Evolutionary conservation across 1,140 invertebrate species (phyloP), one percentile per base, ranked within the genome.

Genomic region (Chionoecetes opilio): DNA sequence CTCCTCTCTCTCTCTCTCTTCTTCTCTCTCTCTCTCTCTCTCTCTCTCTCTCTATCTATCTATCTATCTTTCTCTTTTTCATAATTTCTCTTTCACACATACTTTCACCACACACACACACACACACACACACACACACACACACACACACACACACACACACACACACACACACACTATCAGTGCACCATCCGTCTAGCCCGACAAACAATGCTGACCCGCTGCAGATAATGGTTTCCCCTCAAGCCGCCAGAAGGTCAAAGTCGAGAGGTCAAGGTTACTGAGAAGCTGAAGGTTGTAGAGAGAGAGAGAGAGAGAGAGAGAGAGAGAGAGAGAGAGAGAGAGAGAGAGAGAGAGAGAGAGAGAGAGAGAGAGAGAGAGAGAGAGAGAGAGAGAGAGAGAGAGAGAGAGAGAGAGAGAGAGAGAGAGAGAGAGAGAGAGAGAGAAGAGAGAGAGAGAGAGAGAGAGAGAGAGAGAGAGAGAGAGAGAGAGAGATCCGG

Each of bases 11-110:
- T 46, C 88, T 90, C 88, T 90, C 88, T 90, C 88, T 90, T 38
- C 46, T 38, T 90, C 88, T 90, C 88, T 90, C 88, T 87, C 85
- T 87, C 85, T 87, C 41, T 53, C 41, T 53, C 41, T 53, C 41
- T 53, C 41, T 53, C 88, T 90, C 88, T 90, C 88, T 90, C 88
- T 90, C 88, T 90, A 35, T 90, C 88, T 90, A 35, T 90, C 88
- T 90, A 35, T 90, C 88, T 90, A 35, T 90, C 88, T 90, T 37
- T 90, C 88, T 35, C 84, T 86, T 31, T 86, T 14, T 41, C 38
- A n/a, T n/a, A n/a, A n/a, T n/a, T 41, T 41, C 38, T 41, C 38
- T 6, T 41, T 53, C 2, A 1, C 41, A 46, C n/a, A 8, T 26
- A n/a, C 46, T 26, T n/a, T 75, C 21, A 75, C n/a, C 11, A 75